Evolutionary conservation across 2,113 vertebrate genomes (phyloP), one percentile per base, ranked within the genome.

Genomic region (Eudyptes chrysolophus): DNA sequence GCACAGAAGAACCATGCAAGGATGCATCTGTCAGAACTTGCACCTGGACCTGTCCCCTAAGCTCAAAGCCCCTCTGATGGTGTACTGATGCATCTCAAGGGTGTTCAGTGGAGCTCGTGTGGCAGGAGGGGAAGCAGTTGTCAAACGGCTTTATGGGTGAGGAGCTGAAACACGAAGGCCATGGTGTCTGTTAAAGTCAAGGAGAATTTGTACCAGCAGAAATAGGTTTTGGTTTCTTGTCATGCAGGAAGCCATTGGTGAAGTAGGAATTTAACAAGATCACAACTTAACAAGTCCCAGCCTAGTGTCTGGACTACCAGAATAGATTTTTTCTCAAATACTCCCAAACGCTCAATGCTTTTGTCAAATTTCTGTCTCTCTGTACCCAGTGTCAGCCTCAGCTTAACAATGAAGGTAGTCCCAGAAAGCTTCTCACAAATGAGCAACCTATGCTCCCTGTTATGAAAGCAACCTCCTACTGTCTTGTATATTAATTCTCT

Each of bases 291-390:
- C 91, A 89, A 97, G 96, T 97, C 95, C 87, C 94, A 96, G 91
- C 96, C 94, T 97, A 96, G 96, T 95, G 96, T 96, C 96, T 96
- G 84, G 96, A 81, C 89, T 95, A 96, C 96, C 74, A 97, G 95
- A 97, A 97, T 97, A 96, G 94, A 95, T 79, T 95, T 91, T 97
- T 94, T 96, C 91, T 95, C 93, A 93, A 96, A 97, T 96, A 95
- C 78, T 93, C 87, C 40, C 84, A 96, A 94, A 83, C 18, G 0
- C 70, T 90, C 85, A 87, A 76, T 92, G 87, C 85, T 97, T 94
- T 96, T 96, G 84, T 95, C 84, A 94, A 46, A 80, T 96, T 87
- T 76, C 87, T 95, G 91, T 97, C 94, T 97, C 76, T 95, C 94
- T 94, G 66, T 65, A 92, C 70, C 26, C 66, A 0, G 90, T 94